phyloP scores from a whole-genome alignment of 2,797 vertebrate species.

The Emydoidea blandingii region DNA sequence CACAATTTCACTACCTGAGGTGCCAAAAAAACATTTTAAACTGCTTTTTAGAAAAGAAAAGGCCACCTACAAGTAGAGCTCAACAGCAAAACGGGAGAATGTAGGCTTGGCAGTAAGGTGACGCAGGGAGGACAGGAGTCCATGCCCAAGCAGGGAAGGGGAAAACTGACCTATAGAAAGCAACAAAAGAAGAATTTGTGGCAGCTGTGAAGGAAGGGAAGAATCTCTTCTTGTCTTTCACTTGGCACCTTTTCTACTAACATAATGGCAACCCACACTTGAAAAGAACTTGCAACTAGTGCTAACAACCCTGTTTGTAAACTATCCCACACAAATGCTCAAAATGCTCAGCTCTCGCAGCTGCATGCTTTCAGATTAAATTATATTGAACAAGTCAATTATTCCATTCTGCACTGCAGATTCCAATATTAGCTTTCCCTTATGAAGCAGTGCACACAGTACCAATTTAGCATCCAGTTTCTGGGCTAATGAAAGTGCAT shows the following conservation, averaged over 20 bases:
- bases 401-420: not conserved
- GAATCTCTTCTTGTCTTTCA: not conserved
- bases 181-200: not conserved
- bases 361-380: not conserved
- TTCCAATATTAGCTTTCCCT: not conserved
- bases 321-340: not conserved
- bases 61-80: not conserved
- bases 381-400: not conserved
- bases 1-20: slow-evolving; percentile 2
- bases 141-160: not conserved
- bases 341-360: fast-evolving
- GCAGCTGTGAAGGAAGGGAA: fast-evolving
- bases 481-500: slow-evolving; percentile 75
- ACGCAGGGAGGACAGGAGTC: not conserved
- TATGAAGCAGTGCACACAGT: not conserved
- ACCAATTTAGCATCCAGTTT: slow-evolving; percentile 35
- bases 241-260: fast-evolving
- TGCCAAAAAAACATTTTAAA: slow-evolving; percentile 1
- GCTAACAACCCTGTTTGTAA: not conserved
- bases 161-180: not conserved
- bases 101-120: not conserved
- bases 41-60: slow-evolving; percentile 1
- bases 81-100: not conserved
- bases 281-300: not conserved
- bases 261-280: not conserved